Conservation (phyloP, 2,113 vertebrate genomes). For the Cryptomyrus ogoouensis region DNA sequence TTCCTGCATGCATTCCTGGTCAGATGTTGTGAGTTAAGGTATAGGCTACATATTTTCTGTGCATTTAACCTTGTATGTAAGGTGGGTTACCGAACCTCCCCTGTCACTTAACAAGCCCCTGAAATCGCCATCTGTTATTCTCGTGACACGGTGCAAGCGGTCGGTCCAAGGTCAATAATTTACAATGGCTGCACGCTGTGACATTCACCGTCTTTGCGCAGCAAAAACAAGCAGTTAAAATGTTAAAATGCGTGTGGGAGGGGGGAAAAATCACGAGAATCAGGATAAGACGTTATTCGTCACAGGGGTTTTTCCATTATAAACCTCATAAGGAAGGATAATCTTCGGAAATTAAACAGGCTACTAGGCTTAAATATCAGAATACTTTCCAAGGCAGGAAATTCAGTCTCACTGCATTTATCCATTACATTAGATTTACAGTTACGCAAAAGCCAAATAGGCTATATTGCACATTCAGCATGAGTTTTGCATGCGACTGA, state of each 20-base stretch:
- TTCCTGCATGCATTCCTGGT: not conserved
- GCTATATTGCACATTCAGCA: not conserved
- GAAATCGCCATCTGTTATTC: not conserved
- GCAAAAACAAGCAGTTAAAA: not conserved
- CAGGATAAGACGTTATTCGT: not conserved
- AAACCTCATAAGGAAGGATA: not conserved
- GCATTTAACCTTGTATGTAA: not conserved
- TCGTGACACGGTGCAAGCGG: not conserved
- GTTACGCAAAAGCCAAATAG: not conserved
- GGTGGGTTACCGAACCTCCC: not conserved
- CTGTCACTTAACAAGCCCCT: not conserved
- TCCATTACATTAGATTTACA: not conserved
- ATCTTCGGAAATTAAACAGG: not conserved
- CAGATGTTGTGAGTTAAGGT: not conserved
- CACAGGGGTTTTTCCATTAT: not conserved
- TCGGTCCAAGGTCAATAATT: not conserved
- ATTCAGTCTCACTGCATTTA: not conserved
- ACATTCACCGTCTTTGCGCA: not conserved
- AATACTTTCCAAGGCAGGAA: not conserved
- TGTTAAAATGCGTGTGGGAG: not conserved
- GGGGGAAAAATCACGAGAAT: not conserved
- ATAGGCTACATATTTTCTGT: not conserved
- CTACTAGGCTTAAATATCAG: not conserved
- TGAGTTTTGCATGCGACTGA: not conserved
- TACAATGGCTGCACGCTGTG: not conserved